Evolutionary conservation across 2,888 invertebrate genomes (phyloP).

Genomic region (Galerucella calmariensis): DNA sequence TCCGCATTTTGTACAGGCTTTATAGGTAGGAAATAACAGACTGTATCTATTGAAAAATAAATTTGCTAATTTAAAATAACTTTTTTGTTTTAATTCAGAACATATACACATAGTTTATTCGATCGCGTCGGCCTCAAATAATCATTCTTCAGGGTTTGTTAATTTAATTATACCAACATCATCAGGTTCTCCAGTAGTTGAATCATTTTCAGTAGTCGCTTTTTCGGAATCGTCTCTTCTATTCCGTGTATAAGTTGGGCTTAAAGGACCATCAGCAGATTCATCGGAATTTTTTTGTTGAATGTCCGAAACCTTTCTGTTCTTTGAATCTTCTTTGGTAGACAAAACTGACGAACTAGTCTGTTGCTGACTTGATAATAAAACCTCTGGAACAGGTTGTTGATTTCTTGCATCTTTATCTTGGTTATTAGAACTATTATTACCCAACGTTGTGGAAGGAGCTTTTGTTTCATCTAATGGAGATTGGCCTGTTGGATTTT

Average conservation of each 20-base stretch:
- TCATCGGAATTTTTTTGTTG: not conserved
- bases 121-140: too few relatives aligned
- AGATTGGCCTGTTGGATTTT: not conserved
- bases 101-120: not conserved
- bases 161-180: slow-evolving; percentile 6
- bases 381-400: not conserved
- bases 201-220: slow-evolving; percentile 8
- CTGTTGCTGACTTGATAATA: not conserved
- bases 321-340: not conserved
- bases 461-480: not conserved
- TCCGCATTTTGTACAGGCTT: slow-evolving; percentile 64
- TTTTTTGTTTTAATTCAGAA: slow-evolving; percentile 31
- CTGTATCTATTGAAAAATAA: slow-evolving; percentile 64
- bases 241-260: not conserved
- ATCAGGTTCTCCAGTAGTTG: not conserved
- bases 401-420: not conserved
- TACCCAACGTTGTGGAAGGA: not conserved
- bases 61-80: slow-evolving; percentile 61
- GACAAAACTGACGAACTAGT: not conserved
- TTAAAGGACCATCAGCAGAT: not conserved
- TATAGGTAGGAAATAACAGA: slow-evolving; percentile 62
- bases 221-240: not conserved
- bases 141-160: not conserved
- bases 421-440: not conserved
- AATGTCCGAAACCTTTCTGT: not conserved